Conservation (phyloP, 2,113 vertebrate species). For the Corythoichthys intestinalis region DNA sequence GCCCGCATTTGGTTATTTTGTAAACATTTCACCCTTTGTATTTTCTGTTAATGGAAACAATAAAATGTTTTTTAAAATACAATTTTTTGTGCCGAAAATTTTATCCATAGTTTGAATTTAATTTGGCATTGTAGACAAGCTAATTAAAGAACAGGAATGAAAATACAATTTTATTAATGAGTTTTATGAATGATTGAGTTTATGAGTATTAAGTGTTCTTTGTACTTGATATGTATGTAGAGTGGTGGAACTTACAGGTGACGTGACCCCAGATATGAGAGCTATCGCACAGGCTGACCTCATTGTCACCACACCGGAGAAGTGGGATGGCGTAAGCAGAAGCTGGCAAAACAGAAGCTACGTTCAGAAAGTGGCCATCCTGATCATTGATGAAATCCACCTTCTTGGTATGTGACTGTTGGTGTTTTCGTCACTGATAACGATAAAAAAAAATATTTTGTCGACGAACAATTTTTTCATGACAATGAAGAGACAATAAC, state of each 20-base stretch:
- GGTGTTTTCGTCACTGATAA: background rate
- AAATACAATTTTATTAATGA: too few species aligned
- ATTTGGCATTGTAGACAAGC: too few species aligned
- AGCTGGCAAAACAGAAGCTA: conserved; percentile 98
- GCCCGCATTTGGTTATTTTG: too few species aligned
- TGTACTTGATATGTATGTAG: conserved; percentile 53
- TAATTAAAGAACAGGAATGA: too few species aligned
- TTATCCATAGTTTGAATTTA: background rate
- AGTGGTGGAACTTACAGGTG: conserved; percentile 94
- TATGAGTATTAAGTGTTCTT: background rate
- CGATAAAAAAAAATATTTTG: too few species aligned
- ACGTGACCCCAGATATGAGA: conserved; percentile 94
- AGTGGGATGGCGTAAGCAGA: conserved; percentile 96
- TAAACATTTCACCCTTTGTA: too few species aligned
- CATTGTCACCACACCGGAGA: conserved; percentile 97
- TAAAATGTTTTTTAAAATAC: too few species aligned
- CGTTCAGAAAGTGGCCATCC: conserved; percentile 93
- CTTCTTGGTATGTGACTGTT: conserved; percentile 77
- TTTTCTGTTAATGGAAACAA: too few species aligned
- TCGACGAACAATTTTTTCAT: too few species aligned
- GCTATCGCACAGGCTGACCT: conserved; percentile 91
- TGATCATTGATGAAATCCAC: conserved; percentile 98
- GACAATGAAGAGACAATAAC: too few species aligned
- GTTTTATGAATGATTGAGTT: too few species aligned
- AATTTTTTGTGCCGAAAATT: background rate